Base-by-base conservation (phyloP, 2,888 invertebrate species). In the Cheilosia variabilis region DNA sequence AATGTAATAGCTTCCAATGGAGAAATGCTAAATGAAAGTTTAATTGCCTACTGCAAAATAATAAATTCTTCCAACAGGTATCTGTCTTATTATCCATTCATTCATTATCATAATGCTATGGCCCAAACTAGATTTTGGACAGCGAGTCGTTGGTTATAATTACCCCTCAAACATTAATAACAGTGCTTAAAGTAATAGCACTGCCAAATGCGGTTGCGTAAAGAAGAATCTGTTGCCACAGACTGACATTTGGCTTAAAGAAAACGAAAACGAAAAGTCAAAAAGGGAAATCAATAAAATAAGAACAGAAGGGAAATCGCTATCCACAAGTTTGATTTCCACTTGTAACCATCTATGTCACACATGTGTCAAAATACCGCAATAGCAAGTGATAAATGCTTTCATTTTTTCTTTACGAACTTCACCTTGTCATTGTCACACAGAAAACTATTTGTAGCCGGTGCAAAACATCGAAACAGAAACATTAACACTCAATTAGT, bases 391-490 rank as follows among this genome's bases (percentile, higher is more conserved):
- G 57, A 19, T 50, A 63, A 47, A 60, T 41, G 15, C 43, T 52
- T 52, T 19, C 17, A 22, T 52, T 60, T 53, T 52, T 69, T 27
- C 27, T 41, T 13, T 37, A 34, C 34, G 66, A 79, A 72, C 79
- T 79, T 73, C 72, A 79, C 72, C 66, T 79, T 79, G 72, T 78
- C 79, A 52, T 79, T 79, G 72, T 71, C 72, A 52, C 65, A 34
- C 17, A 27, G 58, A 15, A 57, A 57, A 75, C 57, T 50, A 15
- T 47, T 50, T 50, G 57, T 63, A 50, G 15, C 57, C 52, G 22
- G 43, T 47, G 60, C 22, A 10, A 58, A 53, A 34, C 41, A 60
- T 71, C 27, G 27, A 63, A 58, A 72, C 63, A 65, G 72, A 72
- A 52, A 13, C 57, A 73, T 79, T 73, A 65, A 73, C 79, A 72